Evolutionary conservation across 2,113 vertebrate genomes (phyloP).

Genomic region (Rhynchomys soricoides): DNA sequence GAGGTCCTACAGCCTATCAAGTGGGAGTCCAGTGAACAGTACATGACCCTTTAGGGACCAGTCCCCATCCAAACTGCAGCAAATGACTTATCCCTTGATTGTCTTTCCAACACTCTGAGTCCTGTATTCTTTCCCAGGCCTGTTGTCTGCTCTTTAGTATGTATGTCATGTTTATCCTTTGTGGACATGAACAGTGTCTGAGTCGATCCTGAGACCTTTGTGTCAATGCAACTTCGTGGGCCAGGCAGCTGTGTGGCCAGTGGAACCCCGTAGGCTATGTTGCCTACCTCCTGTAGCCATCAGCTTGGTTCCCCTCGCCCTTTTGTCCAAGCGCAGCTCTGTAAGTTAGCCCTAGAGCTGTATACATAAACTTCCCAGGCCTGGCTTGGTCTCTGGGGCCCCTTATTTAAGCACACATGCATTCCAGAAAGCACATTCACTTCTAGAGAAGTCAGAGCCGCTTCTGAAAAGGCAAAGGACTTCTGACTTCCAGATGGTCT

Average conservation of each 20-base stretch:
- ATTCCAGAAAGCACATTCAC: neutral
- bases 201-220: neutral
- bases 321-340: neutral
- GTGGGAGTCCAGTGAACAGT: neutral
- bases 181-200: accelerated
- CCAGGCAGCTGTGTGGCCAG: neutral
- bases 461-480: neutral
- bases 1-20: neutral
- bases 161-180: neutral
- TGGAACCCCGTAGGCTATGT: neutral
- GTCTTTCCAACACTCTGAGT: neutral
- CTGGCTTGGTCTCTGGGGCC: accelerated
- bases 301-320: neutral
- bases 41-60: neutral
- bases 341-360: neutral
- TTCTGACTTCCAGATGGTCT: conserved; percentile 4
- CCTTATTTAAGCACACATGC: neutral
- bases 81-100: neutral
- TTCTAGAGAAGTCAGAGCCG: neutral
- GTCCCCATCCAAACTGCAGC: neutral
- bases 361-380: no score
- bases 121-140: neutral
- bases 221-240: neutral
- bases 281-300: neutral
- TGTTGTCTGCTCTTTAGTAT: neutral